Base-by-base conservation (phyloP, 2,888 invertebrate species). In the Melanchra persicariae region DNA sequence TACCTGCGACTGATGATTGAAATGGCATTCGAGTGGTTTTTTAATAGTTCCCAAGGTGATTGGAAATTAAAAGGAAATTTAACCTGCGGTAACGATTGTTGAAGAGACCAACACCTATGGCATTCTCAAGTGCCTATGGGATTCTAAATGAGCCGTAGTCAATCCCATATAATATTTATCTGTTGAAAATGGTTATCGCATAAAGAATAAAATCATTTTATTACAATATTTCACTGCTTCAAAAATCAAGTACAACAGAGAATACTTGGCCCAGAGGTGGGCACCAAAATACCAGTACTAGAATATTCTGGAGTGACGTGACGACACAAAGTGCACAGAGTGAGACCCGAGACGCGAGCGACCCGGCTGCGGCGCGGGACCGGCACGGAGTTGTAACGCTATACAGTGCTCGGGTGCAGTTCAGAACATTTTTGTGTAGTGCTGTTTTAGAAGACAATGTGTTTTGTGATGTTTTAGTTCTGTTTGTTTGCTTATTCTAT, bases 281-380 rank as follows among this genome's bases (percentile, higher is more conserved):
- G 19, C 52, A 54, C 57, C 47, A 60, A n/a, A n/a, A 65, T 51
- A 64, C 24, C n/a, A 19, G n/a, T 1, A 26, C 54, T 74, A 40
- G 2, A 65, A 37, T 74, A 82, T 82, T 81, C 83, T 72, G 61
- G 62, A 34, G 55, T 67, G 75, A 70, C 67, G n/a, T n/a, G n/a
- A n/a, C n/a, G 69, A 34, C n/a, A 49, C 64, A 55, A 72, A 70
- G 79, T 71, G 75, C 67, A 82, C 47, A 52, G 79, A 69, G 43
- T 70, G 71, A 78, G 74, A 70, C 4, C 19, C 37, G 63, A 77
- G 68, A 55, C 43, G 55, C 19, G 22, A 19, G 40, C 17, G 52
- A 8, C 64, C 22, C 47, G 37, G 6, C 37, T 30, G 43, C 26
- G 30, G 10, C 6, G n/a, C 15, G 30, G 15, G 22, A n/a, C 12